A percentile compares a stretch with the other conserved stretches of the same genome.
Conservation (phyloP, 2,888 invertebrate species). For the Limulus polyphemus region DNA sequence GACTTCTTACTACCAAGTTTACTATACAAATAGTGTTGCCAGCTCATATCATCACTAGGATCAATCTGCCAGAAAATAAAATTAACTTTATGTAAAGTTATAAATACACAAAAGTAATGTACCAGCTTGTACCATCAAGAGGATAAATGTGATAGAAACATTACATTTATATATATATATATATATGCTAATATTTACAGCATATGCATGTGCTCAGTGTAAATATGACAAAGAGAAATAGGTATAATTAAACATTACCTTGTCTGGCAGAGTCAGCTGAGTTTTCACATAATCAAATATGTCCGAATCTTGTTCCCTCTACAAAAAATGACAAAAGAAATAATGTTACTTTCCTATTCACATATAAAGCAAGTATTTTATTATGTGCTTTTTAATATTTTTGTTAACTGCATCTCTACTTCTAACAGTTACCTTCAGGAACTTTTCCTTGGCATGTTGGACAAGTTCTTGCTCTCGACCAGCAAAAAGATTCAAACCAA, state of each 20-base stretch:
- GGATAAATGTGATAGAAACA: too few species aligned
- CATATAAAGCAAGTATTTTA: too few species aligned
- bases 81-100: background rate
- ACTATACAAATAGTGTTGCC: slow-evolving; percentile 97
- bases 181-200: too few species aligned
- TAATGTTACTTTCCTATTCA: too few species aligned
- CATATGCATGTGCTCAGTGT: background rate
- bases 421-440: slow-evolving; percentile 42
- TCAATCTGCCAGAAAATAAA: slow-evolving; percentile 49
- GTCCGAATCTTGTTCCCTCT: slow-evolving; percentile 56
- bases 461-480: slow-evolving; percentile 97
- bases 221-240: background rate
- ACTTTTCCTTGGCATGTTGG: slow-evolving; percentile 96
- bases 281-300: slow-evolving; percentile 85
- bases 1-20: slow-evolving; percentile 80
- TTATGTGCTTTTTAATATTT: too few species aligned
- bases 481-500: slow-evolving; percentile 94
- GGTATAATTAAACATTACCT: slow-evolving; percentile 35
- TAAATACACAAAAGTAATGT: too few species aligned
- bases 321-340: too few species aligned
- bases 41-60: slow-evolving; percentile 95
- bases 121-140: too few species aligned
- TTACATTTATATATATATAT: too few species aligned
- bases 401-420: too few species aligned
- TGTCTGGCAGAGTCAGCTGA: slow-evolving; percentile 83